A percentile compares a stretch with the other conserved stretches of the same genome.
phyloP scores from a whole-genome alignment of 1,140 invertebrate genomes.

The Cylas formicarius region DNA sequence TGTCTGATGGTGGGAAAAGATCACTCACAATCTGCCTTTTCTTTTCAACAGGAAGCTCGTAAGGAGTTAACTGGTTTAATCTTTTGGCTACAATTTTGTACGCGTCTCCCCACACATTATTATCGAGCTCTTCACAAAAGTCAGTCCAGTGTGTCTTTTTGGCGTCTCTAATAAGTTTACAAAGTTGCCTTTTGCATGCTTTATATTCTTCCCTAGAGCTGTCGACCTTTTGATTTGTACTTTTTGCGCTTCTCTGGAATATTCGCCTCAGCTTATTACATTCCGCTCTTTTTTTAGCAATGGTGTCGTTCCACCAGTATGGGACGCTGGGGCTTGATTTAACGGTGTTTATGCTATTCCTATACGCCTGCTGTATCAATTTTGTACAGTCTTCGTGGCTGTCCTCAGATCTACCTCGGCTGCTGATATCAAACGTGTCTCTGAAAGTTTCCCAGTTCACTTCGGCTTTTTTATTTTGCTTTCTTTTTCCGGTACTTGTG shows the following conservation, averaged over 20 bases:
- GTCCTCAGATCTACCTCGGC: too few species aligned
- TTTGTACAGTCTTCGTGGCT: too few species aligned
- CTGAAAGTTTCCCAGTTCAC: too few species aligned
- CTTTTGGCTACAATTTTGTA: conserved; percentile 17
- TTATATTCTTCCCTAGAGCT: conserved; percentile 3
- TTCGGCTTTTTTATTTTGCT: too few species aligned
- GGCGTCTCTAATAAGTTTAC: neutral
- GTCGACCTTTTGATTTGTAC: too few species aligned
- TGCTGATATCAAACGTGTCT: too few species aligned
- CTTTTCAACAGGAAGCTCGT: neutral
- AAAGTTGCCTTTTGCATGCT: neutral
- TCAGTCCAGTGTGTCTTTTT: conserved; percentile 10
- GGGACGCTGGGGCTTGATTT: too few species aligned
- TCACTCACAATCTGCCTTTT: neutral
- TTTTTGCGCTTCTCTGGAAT: conserved; percentile 1
- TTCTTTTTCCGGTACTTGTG: too few species aligned
- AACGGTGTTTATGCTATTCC: too few species aligned
- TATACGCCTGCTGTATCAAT: too few species aligned
- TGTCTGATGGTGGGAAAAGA: too few species aligned
- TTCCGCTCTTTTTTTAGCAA: neutral
- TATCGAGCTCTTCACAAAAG: conserved; percentile 19
- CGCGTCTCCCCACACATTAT: conserved; percentile 17
- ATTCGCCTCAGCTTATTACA: conserved; percentile 3
- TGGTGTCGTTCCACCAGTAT: conserved; percentile 8
- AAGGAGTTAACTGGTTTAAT: neutral